Conservation (phyloP, 2,888 invertebrate species). For the Morinoia aosen region DNA sequence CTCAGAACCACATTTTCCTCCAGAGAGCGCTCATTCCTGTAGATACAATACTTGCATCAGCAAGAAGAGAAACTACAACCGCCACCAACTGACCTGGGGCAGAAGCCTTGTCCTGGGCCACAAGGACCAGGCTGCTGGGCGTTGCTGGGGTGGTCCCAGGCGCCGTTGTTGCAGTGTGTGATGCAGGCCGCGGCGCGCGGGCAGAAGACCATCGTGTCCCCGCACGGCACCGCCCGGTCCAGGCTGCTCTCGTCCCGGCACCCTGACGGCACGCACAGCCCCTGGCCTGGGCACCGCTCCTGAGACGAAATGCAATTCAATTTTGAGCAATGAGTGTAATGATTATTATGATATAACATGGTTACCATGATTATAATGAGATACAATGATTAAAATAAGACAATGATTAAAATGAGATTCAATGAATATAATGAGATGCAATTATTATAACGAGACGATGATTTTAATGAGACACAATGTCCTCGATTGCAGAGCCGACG, state of each 20-base stretch:
- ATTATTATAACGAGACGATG: no score
- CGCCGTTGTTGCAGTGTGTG: slow-evolving; percentile 22
- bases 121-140: slow-evolving; percentile 21
- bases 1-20: no score
- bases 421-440: no score
- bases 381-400: no score
- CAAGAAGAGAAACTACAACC: neutral
- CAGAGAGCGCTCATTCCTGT: no score
- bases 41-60: no score
- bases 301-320: neutral
- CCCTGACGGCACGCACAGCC: slow-evolving; percentile 32
- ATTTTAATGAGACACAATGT: no score
- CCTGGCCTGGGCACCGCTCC: slow-evolving; percentile 15
- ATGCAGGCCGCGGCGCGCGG: slow-evolving; percentile 13
- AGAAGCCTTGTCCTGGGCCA: slow-evolving; percentile 10
- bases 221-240: neutral
- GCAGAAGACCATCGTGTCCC: slow-evolving; percentile 39
- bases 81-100: neutral
- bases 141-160: neutral
- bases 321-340: neutral
- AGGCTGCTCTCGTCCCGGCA: slow-evolving; percentile 2
- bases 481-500: no score
- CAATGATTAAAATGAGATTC: no score
- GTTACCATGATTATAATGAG: no score
- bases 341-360: no score